These are phyloP conservation scores for Brachyptera risi DNA, from an alignment of 2,888 invertebrate genomes.

Conservation along the genomic window DNA sequence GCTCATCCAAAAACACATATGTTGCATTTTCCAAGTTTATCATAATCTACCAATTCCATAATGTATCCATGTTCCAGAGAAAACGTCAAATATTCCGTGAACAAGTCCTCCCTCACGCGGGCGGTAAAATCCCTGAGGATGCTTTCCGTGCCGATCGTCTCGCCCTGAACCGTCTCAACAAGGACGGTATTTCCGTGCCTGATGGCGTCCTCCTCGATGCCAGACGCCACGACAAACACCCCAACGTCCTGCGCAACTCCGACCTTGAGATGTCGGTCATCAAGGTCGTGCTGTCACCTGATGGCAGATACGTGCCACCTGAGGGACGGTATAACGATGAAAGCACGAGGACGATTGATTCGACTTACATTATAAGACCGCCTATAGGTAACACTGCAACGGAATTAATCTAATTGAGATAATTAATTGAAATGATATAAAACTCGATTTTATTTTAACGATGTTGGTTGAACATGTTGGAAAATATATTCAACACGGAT, in stretches of 20 bases:
- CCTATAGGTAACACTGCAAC: slow-evolving; percentile 40
- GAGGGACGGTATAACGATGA: slow-evolving; percentile 49
- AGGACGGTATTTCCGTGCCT: slow-evolving; percentile 57
- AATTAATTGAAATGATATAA: no score
- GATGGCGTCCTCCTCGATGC: slow-evolving; percentile 55
- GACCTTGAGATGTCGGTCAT: slow-evolving; percentile 30
- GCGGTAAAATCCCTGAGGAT: slow-evolving; percentile 60
- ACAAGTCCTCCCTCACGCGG: slow-evolving; percentile 55
- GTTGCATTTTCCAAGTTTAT: no score
- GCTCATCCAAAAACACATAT: no score
- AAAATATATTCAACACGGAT: no score
- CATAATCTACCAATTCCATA: no score
- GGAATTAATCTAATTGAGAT: no score
- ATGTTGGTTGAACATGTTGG: no score
- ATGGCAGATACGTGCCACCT: slow-evolving; percentile 51
- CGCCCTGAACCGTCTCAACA: slow-evolving; percentile 56
- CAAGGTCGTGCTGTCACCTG: slow-evolving; percentile 44
- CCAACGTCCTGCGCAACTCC: slow-evolving; percentile 29
- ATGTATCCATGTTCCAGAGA: slow-evolving; percentile 45
- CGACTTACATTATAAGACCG: slow-evolving; percentile 54
- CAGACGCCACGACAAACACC: slow-evolving; percentile 42
- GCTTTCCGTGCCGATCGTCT: slow-evolving; percentile 58
- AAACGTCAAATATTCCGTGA: slow-evolving; percentile 62
- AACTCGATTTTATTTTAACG: no score
- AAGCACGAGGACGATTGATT: slow-evolving; percentile 51